A percentile compares a stretch with the other conserved stretches of the same genome.
Conservation (phyloP, 2,888 invertebrate species). For the Synergus itoensis region DNA sequence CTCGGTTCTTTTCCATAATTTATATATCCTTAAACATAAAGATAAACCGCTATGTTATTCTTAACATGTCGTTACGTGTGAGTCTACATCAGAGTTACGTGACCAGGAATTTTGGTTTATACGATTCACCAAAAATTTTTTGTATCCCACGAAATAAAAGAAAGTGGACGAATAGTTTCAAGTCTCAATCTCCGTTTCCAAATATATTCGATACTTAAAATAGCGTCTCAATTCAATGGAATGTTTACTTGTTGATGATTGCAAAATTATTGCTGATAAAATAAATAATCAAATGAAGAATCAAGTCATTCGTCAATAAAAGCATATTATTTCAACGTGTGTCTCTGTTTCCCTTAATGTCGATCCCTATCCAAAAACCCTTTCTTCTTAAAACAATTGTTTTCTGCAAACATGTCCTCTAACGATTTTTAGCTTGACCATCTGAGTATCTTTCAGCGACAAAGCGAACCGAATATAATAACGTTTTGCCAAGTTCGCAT, state of each 20-base stretch:
- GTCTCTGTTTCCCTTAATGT: no score
- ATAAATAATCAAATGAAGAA: no score
- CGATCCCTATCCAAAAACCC: no score
- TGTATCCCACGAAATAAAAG: not conserved
- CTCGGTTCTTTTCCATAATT: not conserved
- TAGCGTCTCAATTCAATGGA: no score
- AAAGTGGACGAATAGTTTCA: not conserved
- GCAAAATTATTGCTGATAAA: no score
- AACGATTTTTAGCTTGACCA: not conserved
- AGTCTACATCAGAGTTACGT: constrained; percentile 10
- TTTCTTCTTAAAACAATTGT: not conserved
- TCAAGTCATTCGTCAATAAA: no score
- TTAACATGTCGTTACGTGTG: constrained; percentile 7
- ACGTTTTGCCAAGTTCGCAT: not conserved
- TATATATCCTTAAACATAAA: constrained; percentile 9
- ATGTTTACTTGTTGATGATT: no score
- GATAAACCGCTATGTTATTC: constrained; percentile 12
- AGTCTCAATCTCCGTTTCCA: not conserved
- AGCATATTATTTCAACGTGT: no score
- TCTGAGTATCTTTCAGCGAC: not conserved
- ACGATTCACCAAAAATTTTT: not conserved
- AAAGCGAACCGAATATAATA: not conserved
- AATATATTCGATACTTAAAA: no score
- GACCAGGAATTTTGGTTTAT: not conserved
- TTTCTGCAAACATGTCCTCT: not conserved